Percentiles rank a stretch among this genome's conserved stretches.
Conservation (phyloP, 1,140 invertebrate species). For the Orius laevigatus region DNA sequence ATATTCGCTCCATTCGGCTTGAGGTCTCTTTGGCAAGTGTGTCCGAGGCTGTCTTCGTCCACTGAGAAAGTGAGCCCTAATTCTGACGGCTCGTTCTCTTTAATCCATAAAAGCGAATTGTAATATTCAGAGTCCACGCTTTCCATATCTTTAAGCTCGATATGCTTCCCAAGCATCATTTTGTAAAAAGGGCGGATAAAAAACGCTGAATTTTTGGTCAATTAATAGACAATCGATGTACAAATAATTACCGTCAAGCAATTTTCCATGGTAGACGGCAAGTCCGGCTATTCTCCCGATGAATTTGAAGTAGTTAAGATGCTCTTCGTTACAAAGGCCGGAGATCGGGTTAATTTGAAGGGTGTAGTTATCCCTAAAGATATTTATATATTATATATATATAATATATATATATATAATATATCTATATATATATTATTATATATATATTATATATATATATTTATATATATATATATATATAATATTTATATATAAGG, state of each 20-base stretch:
- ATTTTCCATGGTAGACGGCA: constrained; percentile 96
- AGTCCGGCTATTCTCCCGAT: constrained; percentile 94
- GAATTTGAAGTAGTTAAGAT: constrained; percentile 96
- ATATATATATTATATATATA: too few relatives aligned
- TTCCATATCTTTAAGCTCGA: constrained; percentile 95
- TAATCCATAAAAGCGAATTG: constrained; percentile 92
- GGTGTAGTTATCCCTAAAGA: constrained; percentile 91
- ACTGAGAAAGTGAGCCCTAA: constrained; percentile 88
- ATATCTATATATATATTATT: too few relatives aligned
- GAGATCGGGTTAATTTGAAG: constrained; percentile 97
- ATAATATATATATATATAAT: background rate
- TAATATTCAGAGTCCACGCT: constrained; percentile 97
- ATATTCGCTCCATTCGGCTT: constrained; percentile 84
- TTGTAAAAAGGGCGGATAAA: constrained; percentile 99
- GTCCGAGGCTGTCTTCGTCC: constrained; percentile 91
- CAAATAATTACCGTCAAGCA: constrained; percentile 64
- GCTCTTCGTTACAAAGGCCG: constrained; percentile 92
- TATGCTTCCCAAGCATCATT: constrained; percentile 94
- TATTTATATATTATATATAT: constrained; percentile 9
- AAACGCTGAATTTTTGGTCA: constrained; percentile 84
- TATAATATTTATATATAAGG: too few relatives aligned
- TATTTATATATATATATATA: background rate
- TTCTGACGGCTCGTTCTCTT: constrained; percentile 91
- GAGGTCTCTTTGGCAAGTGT: constrained; percentile 81
- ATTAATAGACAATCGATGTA: background rate